Evolutionary conservation across 2,888 invertebrate genomes (phyloP).

Genomic region (Philaethria dido): DNA sequence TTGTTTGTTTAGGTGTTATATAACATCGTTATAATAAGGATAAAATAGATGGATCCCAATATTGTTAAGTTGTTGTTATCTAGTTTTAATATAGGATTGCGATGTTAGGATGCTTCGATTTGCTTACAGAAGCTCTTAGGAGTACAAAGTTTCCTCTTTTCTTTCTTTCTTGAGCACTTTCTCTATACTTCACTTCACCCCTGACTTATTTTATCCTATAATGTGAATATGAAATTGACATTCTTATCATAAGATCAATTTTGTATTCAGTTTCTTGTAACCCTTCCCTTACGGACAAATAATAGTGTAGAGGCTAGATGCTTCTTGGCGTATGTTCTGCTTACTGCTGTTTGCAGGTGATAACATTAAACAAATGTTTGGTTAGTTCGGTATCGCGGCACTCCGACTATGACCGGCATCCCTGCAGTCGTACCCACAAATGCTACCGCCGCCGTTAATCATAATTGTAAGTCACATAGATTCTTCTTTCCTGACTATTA

Average conservation of each 20-base stretch:
- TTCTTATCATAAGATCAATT: not conserved
- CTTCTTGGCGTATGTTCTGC: conserved; percentile 75
- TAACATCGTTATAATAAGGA: conserved; percentile 12
- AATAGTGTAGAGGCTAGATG: conserved; percentile 59
- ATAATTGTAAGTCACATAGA: conserved; percentile 67
- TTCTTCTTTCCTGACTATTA: conserved; percentile 37
- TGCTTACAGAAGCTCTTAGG: conserved; percentile 51
- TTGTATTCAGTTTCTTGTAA: conserved; percentile 2
- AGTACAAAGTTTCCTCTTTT: conserved; percentile 48
- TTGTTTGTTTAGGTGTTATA: conserved; percentile 24
- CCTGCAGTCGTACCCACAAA: conserved; percentile 56
- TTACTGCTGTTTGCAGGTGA: conserved; percentile 80
- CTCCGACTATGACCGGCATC: conserved; percentile 59
- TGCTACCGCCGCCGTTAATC: conserved; percentile 60
- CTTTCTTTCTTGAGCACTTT: conserved; percentile 40
- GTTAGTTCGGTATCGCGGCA: conserved; percentile 81
- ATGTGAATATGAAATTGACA: conserved; percentile 22
- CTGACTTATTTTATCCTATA: conserved; percentile 1
- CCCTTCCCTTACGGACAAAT: conserved; percentile 14
- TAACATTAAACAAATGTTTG: conserved; percentile 83
- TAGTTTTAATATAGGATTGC: conserved; percentile 30
- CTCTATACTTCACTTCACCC: conserved; percentile 11
- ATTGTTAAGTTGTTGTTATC: conserved; percentile 16
- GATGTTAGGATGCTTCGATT: conserved; percentile 44
- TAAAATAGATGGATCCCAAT: conserved; percentile 20